Base-by-base conservation (phyloP, 2,113 vertebrate species). In the Mobula hypostoma region DNA sequence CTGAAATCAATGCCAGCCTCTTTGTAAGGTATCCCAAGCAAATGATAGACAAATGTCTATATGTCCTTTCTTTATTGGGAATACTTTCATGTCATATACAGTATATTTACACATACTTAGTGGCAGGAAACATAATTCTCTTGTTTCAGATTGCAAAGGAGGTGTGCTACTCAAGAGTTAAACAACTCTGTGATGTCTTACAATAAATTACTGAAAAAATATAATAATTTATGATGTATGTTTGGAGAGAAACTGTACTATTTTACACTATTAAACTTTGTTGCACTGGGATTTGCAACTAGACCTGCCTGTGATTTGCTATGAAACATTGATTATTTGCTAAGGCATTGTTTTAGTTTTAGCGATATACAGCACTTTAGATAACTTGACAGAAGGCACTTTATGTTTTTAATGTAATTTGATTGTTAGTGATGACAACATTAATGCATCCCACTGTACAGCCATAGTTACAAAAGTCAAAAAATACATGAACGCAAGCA, bases 181-280 rank as follows among this genome's bases (percentile, higher is more conserved):
- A 93, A 93, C 40, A 56, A 21, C 72, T 93, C 27, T 93, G 21
- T 93, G 24, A 76, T 93, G 91, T 93, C 72, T 93, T 93, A 56
- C 24, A 56, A 93, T 76, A 40, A 74, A 93, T 93, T 56, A 1
- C 40, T 74, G 70, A 21, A 56, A 36, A 48, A 74, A 56, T 93
- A 93, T 93, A 56, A 74, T 29, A 93, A 56, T 74, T 74, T 21
- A 29, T 74, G 56, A 40, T 72, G 68, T 93, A 76, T 12, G 48
- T 93, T 93, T 93, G 91, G 70, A 74, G 66, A 93, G 72, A 93
- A n/a, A 90, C 40, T 93, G 91, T 93, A 93, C 68, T 5, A 93
- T 15, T 92, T 93, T 74, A 74, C 91, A 93, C 21, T 12, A 93
- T 93, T 93, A 76, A 93, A 93, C 66, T 29, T 48, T 87, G 83